Base-by-base conservation (phyloP, 2,797 vertebrate genomes). In the Megaceryle alcyon region DNA sequence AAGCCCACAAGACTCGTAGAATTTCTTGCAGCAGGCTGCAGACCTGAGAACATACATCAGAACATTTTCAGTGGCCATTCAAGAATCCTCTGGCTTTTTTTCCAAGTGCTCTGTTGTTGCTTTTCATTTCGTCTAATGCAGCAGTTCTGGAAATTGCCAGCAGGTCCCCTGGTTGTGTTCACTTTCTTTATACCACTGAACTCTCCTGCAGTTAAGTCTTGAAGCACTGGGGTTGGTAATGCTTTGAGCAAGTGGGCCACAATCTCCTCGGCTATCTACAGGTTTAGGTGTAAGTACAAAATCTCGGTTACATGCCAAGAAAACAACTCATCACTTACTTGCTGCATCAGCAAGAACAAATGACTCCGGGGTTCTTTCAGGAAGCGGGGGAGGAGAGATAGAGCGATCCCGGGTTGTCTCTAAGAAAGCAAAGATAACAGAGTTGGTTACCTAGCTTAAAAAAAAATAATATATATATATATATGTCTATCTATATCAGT, bases 331-430 rank as follows among this genome's bases (percentile, higher is more conserved):
- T 64, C n/a, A 97, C 98, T 96, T 96, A 99, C 99, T 97, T 64
- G 97, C 96, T 93, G 98, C 97, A 33, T 93, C 88, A 57, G 98
- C 98, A 80, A 99, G 69, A 95, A 98, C 75, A 94, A 98, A 99
- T 3, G 99, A 99, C 75, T 99, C 99, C 0, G 98, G 98, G 12
- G 99, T 99, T 98, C 99, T 98, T 95, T 99, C 98, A 85, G 99
- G 99, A 65, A 99, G 98, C 0, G 99, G 98, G 57, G 98, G 98
- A 43, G 99, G 98, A 14, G 98, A 98, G 20, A 98, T 97, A 56
- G 95, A 97, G 44, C 10, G 8, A 86, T 97, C 95, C 57, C 43
- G 53, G 16, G 29, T 26, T 87, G 91, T 81, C 92, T 97, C 94
- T 98, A 61, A 72, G 70, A 61, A 73, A 48, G 63, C 81, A 82